Evolutionary conservation across 2,113 vertebrate species (phyloP).

Genomic region (Chitala chitala): DNA sequence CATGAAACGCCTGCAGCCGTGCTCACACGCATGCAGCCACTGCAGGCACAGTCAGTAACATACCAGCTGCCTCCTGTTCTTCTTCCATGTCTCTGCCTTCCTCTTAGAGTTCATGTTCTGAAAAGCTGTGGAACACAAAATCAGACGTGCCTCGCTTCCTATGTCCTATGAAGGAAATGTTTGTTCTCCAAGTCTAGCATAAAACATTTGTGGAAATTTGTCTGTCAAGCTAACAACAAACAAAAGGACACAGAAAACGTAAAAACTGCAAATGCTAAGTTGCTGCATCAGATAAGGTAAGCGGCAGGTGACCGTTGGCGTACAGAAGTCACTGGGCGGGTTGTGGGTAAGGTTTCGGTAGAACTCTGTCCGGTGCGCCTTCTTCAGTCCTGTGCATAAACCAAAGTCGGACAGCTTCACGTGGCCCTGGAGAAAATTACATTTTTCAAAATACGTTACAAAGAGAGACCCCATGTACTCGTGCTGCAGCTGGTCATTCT

Average conservation of each 20-base stretch:
- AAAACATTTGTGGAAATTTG: too few relatives aligned
- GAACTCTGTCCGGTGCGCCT: slow-evolving; percentile 95
- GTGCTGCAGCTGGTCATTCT: too few relatives aligned
- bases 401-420: slow-evolving; percentile 97
- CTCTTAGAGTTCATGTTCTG: slow-evolving; percentile 99
- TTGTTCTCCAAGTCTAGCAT: too few relatives aligned
- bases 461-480: too few relatives aligned
- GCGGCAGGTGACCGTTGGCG: slow-evolving; percentile 44
- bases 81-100: slow-evolving; percentile 99
- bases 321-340: slow-evolving; percentile 96
- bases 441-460: too few relatives aligned
- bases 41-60: slow-evolving; percentile 39
- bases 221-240: too few relatives aligned
- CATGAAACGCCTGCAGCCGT: neutral
- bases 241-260: neutral
- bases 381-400: slow-evolving; percentile 94
- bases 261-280: too few relatives aligned
- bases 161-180: too few relatives aligned
- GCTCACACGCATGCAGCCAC: neutral
- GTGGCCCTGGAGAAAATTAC: slow-evolving; percentile 72
- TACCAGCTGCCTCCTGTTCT: slow-evolving; percentile 93
- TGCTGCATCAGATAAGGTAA: neutral
- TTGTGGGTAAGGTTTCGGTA: slow-evolving; percentile 95
- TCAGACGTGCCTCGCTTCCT: too few relatives aligned
- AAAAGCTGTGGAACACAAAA: slow-evolving; percentile 68